Base-by-base conservation (phyloP, 2,888 invertebrate genomes). In the Xylophagus ater region DNA sequence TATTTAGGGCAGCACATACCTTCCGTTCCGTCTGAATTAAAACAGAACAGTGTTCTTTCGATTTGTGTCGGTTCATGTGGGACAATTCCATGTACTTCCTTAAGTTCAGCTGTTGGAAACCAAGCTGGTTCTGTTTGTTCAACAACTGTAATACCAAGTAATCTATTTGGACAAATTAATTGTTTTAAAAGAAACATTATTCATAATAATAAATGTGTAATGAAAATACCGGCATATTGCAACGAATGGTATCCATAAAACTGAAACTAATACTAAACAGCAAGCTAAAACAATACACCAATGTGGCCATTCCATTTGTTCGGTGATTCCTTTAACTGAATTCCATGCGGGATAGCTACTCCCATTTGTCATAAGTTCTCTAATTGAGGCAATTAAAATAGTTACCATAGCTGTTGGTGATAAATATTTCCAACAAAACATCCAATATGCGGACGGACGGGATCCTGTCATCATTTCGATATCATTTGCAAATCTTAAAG, bases 401-500 rank as follows among this genome's bases (percentile, higher is more conserved):
- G 81, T 78, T 23, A 88, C 62, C 90, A 92, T 90, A 1, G 89
- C 88, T 41, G 81, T 56, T 0, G 93, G 93, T 2, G 90, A 88
- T 9, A 93, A 67, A 58, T 90, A 93, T 61, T 92, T 88, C 93
- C 93, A 94, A 64, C 90, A 93, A 49, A 90, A 76, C 56, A 88
- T 69, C 92, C 92, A 93, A 62, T 90, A 94, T 21, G 85, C 69
- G 1, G 83, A 82, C 0, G 92, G 90, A 17, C 88, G 73, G 32
- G 76, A 78, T 3, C 93, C 92, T 1, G 90, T 92, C 93, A 94
- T 94, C 64, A 88, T 71, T 64, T 93, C 88, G 46, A 93, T 89
- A 61, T 93, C 93, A 57, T 92, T 88, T 4, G 88, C 84, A 59
- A 92, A 92, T 65, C 88, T 88, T 56, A 4, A 59, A 62, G 7